Percentiles rank a stretch among this genome's conserved stretches.
Conservation (phyloP, 2,113 vertebrate species). For the Parus major region DNA sequence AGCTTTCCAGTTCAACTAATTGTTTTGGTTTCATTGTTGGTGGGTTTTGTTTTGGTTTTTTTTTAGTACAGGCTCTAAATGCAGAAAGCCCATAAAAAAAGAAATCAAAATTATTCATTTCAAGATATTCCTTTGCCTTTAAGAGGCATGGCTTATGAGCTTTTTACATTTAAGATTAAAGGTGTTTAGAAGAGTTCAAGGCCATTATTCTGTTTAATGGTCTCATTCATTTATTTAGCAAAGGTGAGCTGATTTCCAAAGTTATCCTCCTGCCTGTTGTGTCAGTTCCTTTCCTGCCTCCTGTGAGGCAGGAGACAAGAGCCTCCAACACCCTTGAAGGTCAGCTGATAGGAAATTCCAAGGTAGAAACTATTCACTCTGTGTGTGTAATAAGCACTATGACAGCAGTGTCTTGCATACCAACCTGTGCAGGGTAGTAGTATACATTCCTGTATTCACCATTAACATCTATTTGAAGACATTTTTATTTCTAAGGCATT, state of each 20-base stretch:
- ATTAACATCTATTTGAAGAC: neutral
- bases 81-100: neutral
- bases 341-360: neutral
- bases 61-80: neutral
- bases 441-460: neutral
- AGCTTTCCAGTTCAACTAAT: neutral
- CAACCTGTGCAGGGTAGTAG: neutral
- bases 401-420: neutral
- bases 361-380: neutral
- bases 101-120: neutral
- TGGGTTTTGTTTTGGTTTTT: neutral
- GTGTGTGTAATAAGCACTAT: neutral
- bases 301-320: neutral
- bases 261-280: neutral
- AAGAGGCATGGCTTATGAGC: neutral
- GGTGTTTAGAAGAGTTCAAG: neutral
- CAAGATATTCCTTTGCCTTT: neutral
- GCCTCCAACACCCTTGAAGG: neutral
- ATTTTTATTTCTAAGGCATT: neutral
- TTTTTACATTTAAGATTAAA: neutral
- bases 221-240: neutral
- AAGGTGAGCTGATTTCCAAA: neutral
- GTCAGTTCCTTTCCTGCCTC: neutral
- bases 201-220: neutral
- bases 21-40: neutral